Base-by-base conservation (phyloP, 2,113 vertebrate species). In the Scartelaos histophorus region DNA sequence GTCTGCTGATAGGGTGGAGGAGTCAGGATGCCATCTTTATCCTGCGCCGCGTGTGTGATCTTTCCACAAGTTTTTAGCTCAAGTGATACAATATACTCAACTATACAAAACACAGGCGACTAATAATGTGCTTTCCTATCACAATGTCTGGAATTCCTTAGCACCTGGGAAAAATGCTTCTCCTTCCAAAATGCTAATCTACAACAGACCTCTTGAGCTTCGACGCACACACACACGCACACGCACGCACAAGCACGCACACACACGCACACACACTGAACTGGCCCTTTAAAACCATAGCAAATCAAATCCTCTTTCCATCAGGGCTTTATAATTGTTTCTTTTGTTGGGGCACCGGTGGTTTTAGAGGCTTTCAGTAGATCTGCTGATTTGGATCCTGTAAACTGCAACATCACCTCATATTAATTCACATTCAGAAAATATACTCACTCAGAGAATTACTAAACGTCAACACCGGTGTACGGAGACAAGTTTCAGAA, bases 251-350 rank as follows among this genome's bases (percentile, higher is more conserved):
- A 56, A 9, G 9, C 9, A 56, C 54, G 21, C 19, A 56, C 17
- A 21, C 53, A 21, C 19, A 54, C 19, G 21, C 53, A 21, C 19
- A 56, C n/a, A 22, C n/a, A 22, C 54, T 56, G 71, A 16, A 73
- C 87, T 87, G 88, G 86, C 85, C 90, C 89, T 87, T 87, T 90
- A 90, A 92, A 92, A 90, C 75, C 76, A 84, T 76, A 15, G 66
- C 67, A 86, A 88, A 89, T 90, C 86, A 88, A 87, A 81, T 91
- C 75, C 80, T 81, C 83, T 86, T 79, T 85, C 83, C 89, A 83
- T 89, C 78, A 71, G 73, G 70, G 76, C 81, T 86, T 76, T 81
- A 73, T 87, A 87, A 82, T 87, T 89, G 86, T 87, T 87, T 70
- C 85, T 88, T 84, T 87, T 74, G 68, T 87, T 80, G 79, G 61